These are phyloP conservation scores for Sinocyclocheilus grahami DNA, from an alignment of 2,113 vertebrate genomes.

Conservation along the genomic window DNA sequence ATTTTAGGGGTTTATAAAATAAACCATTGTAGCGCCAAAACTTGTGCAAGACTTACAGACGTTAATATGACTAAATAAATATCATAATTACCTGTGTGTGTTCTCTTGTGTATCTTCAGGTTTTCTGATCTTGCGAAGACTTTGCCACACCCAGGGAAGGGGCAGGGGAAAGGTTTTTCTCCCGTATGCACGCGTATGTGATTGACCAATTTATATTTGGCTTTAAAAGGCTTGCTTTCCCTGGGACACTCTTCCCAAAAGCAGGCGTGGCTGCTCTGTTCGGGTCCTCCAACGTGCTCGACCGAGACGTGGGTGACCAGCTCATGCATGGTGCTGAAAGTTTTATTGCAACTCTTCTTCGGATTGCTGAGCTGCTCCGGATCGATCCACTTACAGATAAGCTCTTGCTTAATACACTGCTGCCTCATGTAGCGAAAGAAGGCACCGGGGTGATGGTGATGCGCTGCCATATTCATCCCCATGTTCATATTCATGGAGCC, in stretches of 20 bases:
- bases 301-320: conserved; percentile 98
- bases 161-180: conserved; percentile 97
- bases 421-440: conserved; percentile 99
- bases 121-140: conserved; percentile 99
- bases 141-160: conserved; percentile 97
- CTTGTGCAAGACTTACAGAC: neutral
- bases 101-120: conserved; percentile 99
- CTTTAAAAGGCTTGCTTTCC: conserved; percentile 99
- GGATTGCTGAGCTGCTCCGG: conserved; percentile 95
- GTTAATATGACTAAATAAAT: neutral
- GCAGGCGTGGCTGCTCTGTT: conserved; percentile 98
- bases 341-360: conserved; percentile 99
- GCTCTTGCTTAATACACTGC: conserved; percentile 99
- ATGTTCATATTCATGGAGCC: conserved; percentile 99
- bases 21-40: neutral
- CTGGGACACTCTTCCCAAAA: conserved; percentile 98
- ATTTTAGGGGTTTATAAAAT: neutral
- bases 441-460: conserved; percentile 88
- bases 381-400: conserved; percentile 99
- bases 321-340: conserved; percentile 99
- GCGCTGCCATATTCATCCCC: conserved; percentile 98
- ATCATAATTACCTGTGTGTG: conserved; percentile 91
- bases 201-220: conserved; percentile 99
- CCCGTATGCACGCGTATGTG: conserved; percentile 98
- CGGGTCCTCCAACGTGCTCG: conserved; percentile 96